Evolutionary conservation across 2,888 invertebrate species (phyloP).

Genomic region (Bellardia bayeri): DNA sequence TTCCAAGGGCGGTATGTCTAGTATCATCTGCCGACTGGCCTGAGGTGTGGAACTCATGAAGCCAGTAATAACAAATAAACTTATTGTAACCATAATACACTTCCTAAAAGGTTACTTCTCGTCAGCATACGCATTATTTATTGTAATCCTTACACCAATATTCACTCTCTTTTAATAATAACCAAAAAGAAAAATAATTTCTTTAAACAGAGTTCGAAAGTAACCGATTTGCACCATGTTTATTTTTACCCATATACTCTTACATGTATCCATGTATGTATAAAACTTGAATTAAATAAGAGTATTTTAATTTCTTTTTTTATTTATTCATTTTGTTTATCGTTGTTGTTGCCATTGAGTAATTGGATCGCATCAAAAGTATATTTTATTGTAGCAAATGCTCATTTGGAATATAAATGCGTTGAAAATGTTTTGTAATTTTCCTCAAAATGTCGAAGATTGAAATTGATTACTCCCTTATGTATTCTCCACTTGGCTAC

Average conservation of each 20-base stretch:
- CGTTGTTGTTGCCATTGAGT: slow-evolving; percentile 67
- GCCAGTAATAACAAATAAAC: too few species aligned
- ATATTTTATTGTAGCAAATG: slow-evolving; percentile 74
- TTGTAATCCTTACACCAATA: too few species aligned
- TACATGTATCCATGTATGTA: neutral
- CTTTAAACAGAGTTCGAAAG: neutral
- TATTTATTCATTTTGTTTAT: slow-evolving; percentile 54
- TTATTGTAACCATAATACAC: too few species aligned
- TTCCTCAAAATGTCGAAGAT: slow-evolving; percentile 77
- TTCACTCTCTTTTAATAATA: too few species aligned
- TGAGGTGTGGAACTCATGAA: too few species aligned
- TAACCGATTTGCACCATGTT: neutral
- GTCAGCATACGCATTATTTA: too few species aligned
- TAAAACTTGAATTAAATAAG: slow-evolving; percentile 31
- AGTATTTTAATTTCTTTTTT: slow-evolving; percentile 63
- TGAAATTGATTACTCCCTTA: slow-evolving; percentile 75
- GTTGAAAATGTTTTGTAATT: slow-evolving; percentile 77
- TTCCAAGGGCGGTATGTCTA: too few species aligned
- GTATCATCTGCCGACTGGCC: too few species aligned
- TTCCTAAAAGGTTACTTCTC: too few species aligned
- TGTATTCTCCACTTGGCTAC: slow-evolving; percentile 52
- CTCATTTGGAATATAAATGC: slow-evolving; percentile 76
- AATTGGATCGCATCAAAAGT: slow-evolving; percentile 74
- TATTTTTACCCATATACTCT: too few species aligned
- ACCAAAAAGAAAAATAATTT: too few species aligned